Conservation (phyloP, 1,140 invertebrate species). For the Drosophila triauraria region DNA sequence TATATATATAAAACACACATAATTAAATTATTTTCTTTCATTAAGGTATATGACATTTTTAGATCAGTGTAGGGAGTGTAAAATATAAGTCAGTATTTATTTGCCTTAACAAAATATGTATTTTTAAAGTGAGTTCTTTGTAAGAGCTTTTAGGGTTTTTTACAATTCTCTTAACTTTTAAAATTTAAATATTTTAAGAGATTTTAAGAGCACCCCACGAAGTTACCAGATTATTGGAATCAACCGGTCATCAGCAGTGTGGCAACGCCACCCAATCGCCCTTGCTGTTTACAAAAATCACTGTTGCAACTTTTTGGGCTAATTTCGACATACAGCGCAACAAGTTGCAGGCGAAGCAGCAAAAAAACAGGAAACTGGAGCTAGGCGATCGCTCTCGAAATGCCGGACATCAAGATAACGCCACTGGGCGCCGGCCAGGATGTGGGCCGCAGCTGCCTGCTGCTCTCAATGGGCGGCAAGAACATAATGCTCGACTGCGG, state of each 20-base stretch:
- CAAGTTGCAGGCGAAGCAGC: slow-evolving; percentile 16
- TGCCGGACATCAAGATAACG: slow-evolving; percentile 96
- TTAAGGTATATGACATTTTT: no score
- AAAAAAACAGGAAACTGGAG: not conserved
- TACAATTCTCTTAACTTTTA: not conserved
- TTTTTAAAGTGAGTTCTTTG: no score
- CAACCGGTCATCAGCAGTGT: not conserved
- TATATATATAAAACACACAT: no score
- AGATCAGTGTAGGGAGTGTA: no score
- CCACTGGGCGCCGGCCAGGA: slow-evolving; percentile 97
- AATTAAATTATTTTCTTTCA: no score
- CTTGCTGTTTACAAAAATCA: slow-evolving; percentile 55
- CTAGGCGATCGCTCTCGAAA: slow-evolving; percentile 76
- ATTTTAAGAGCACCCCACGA: not conserved
- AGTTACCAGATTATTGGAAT: not conserved
- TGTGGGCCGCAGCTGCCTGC: slow-evolving; percentile 99
- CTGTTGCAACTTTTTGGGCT: slow-evolving; percentile 25
- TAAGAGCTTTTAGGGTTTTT: not conserved
- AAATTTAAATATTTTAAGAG: not conserved
- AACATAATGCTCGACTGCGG: slow-evolving; percentile 99
- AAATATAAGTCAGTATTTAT: no score
- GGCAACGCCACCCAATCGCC: slow-evolving; percentile 28
- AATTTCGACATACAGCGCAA: slow-evolving; percentile 21
- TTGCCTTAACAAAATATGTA: no score
- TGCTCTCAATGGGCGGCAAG: slow-evolving; percentile 98